These are phyloP conservation scores for Tortrix viridana DNA, from an alignment of 2,888 invertebrate species.

Conservation along the genomic window DNA sequence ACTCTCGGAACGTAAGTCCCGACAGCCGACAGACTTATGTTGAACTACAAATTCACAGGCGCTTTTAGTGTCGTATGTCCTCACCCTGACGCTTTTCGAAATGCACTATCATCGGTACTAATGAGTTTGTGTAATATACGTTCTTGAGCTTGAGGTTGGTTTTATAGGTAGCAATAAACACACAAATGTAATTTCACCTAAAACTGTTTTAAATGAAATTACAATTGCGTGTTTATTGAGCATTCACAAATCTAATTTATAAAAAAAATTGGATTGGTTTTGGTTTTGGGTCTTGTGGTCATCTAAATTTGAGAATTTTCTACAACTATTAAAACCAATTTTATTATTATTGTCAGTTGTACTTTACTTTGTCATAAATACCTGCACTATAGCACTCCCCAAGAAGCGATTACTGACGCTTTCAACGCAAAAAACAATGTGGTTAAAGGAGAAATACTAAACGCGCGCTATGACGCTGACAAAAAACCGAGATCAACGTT, in stretches of 20 bases:
- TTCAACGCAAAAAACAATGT: not conserved
- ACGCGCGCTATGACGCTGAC: not conserved
- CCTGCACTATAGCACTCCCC: not conserved
- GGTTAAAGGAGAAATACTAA: constrained; percentile 6
- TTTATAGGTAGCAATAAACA: no score
- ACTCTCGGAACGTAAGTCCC: constrained; percentile 4
- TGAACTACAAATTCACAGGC: constrained; percentile 16
- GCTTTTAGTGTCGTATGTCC: constrained; percentile 14
- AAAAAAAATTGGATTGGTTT: no score
- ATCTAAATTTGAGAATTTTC: no score
- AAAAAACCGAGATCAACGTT: constrained; percentile 9
- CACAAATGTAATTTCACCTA: no score
- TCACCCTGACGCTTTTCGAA: not conserved
- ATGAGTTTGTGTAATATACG: constrained; percentile 10
- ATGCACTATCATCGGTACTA: constrained; percentile 6
- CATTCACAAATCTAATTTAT: no score
- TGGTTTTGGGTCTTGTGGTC: no score
- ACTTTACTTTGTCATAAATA: not conserved
- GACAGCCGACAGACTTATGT: not conserved
- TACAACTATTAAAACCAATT: no score
- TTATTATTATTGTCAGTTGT: no score
- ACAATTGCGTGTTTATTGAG: no score
- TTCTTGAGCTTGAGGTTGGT: not conserved
- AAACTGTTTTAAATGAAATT: no score
- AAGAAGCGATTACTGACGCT: not conserved